Base-by-base conservation (phyloP, 1,140 invertebrate genomes). In the Cephus cinctus region DNA sequence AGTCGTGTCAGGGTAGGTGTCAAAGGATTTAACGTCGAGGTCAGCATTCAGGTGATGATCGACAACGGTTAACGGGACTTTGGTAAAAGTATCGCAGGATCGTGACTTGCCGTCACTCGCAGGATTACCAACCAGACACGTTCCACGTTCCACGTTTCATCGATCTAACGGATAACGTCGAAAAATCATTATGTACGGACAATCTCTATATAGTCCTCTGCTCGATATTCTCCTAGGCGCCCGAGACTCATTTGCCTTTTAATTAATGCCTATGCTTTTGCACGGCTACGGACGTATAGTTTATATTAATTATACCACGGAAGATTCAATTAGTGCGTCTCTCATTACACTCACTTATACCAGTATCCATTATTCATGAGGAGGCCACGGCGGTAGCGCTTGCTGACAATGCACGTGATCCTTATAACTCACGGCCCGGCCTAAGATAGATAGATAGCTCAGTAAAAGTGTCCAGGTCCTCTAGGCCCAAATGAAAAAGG, bases 301-400 rank as follows among this genome's bases (percentile, higher is more conserved):
- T 73, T 67, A 64, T 68, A 73, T 73, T 73, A 75, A 73, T 73
- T 73, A 67, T 57, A 68, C 62, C 61, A 64, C 66, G 67, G 70
- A 73, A 73, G 71, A 73, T 71, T 73, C 71, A 73, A 75, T 73
- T 73, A 71, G 69, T 67, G 66, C 65, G 63, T 71, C 67, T 66
- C 71, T 75, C 71, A 69, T 73, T 75, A 73, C 69, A 64, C 67
- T 73, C 67, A 71, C 63, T 70, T 69, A 69, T 62, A 67, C 57
- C 50, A 51, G 56, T 64, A 73, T 73, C 61, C 66, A 75, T 73
- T 73, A 75, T 75, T 71, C 69, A 75, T 69, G 60, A 70, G 56
- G 51, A 54, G 52, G 27, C 41, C 54, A 44, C 47, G 44, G 52
- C 52, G 52, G 47, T 52, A 56, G 52, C 49, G 50, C 46, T 27